phyloP scores from a whole-genome alignment of 2,888 invertebrate species.

The Ethmia dodecea region DNA sequence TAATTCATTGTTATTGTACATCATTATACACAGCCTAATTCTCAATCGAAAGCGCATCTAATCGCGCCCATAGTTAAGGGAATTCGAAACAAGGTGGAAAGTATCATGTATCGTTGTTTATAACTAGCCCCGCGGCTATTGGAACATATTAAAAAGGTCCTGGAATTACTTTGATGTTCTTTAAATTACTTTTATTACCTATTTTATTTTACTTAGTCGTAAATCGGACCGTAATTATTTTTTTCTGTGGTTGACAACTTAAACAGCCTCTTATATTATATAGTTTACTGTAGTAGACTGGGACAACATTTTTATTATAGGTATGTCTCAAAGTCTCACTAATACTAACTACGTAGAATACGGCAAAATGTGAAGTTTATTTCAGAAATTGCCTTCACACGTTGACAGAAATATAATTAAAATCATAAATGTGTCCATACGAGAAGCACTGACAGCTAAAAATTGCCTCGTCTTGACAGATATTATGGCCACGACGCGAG shows the following conservation, averaged over 20 bases:
- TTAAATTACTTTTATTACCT: slow-evolving; percentile 8
- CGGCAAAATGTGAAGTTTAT: too few relatives aligned
- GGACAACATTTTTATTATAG: too few relatives aligned
- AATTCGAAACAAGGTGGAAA: slow-evolving; percentile 8
- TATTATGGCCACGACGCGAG: slow-evolving; percentile 6
- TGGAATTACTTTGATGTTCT: slow-evolving; percentile 18
- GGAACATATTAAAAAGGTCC: slow-evolving; percentile 18
- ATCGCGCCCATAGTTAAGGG: slow-evolving; percentile 30
- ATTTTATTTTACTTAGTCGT: slow-evolving; percentile 15
- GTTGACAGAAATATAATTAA: slow-evolving; percentile 8
- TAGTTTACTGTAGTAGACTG: too few relatives aligned
- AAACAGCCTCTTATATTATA: too few relatives aligned
- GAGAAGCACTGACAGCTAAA: slow-evolving; percentile 9
- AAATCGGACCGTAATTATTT: slow-evolving; percentile 17
- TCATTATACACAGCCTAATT: slow-evolving; percentile 37
- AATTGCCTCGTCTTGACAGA: slow-evolving; percentile 8
- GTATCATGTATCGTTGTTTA: slow-evolving; percentile 10
- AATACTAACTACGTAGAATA: too few relatives aligned
- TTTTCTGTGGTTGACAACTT: slow-evolving; percentile 17
- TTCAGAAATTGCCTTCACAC: too few relatives aligned
- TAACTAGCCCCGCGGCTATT: slow-evolving; percentile 15
- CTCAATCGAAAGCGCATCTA: slow-evolving; percentile 45
- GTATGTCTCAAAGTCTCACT: too few relatives aligned
- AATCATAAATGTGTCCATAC: slow-evolving; percentile 10
- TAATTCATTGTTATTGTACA: slow-evolving; percentile 43